Evolutionary conservation across 2,888 invertebrate species (phyloP), one percentile per base, ranked within the genome.

Genomic region (Nemotelus pantherinus): DNA sequence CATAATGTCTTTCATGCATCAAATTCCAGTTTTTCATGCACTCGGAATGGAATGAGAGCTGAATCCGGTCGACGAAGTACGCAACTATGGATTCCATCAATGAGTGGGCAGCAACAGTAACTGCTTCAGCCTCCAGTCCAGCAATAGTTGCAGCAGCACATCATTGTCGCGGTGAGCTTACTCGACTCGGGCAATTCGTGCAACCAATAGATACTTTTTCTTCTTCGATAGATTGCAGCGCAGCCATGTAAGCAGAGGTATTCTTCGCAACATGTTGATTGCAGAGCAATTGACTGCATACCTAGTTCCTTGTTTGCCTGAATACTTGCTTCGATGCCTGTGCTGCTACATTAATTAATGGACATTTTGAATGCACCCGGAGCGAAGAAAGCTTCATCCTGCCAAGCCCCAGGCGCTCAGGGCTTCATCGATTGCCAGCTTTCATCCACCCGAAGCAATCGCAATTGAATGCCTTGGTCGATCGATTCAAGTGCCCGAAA

Each of bases 1-100:
- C 63, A 63, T 63, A 63, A 63, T 43, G 63, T 63, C 63, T 63
- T 63, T 63, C 43, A 25, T 4, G n/a, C 63, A 25, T 63, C 63
- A 25, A 63, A 3, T 63, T 63, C 43, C 25, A 25, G 25, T 63
- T 63, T 25, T 63, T 63, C 43, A 25, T 7, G 41, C 9, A 43
- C 25, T 39, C 63, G 63, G 1, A n/a, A n/a, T 25, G 58, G 7
- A 58, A 9, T 25, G 9, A 9, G 25, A 25, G 9, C 7, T 9
- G 50, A 50, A 7, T 50, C 50, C 50, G 50, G 50, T 50, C 9
- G 6, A 50, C 6, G 50, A 50, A 9, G 50, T 9, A 50, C 5
- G 6, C 50, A 50, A 9, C 5, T 50, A 50, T 9, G 6, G 25
- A 25, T 25, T 7, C 9, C 50, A 50, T 50, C 50, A 50, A 50